Percentiles rank a stretch among this genome's conserved stretches.
phyloP scores from a whole-genome alignment of 2,888 invertebrate species.

The Lymantria monacha region DNA sequence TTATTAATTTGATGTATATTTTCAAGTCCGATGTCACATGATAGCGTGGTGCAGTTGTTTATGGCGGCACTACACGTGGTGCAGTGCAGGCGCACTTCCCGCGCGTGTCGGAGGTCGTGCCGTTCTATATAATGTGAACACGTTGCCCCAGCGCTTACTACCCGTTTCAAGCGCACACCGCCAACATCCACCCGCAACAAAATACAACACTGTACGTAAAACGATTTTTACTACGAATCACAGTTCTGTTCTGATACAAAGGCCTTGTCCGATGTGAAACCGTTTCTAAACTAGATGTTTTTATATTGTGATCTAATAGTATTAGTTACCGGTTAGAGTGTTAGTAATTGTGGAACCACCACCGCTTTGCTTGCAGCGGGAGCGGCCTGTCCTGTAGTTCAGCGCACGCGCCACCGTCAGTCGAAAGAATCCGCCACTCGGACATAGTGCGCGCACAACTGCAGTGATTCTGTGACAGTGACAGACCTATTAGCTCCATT shows the following conservation, averaged over 20 bases:
- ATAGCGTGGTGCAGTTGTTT: slow-evolving; percentile 13
- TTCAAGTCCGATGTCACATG: background rate
- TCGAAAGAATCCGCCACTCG: slow-evolving; percentile 56
- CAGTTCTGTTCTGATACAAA: slow-evolving; percentile 42
- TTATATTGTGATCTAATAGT: slow-evolving; percentile 50
- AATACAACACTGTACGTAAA: slow-evolving; percentile 59
- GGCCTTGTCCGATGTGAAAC: slow-evolving; percentile 33
- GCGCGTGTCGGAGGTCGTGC: slow-evolving; percentile 65
- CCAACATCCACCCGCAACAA: slow-evolving; percentile 57
- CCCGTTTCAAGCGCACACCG: slow-evolving; percentile 64
- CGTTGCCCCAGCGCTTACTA: slow-evolving; percentile 66
- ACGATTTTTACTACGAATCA: slow-evolving; percentile 32
- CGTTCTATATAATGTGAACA: slow-evolving; percentile 76
- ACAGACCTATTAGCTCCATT: slow-evolving; percentile 31
- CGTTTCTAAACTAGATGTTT: slow-evolving; percentile 18
- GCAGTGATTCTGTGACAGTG: slow-evolving; percentile 70
- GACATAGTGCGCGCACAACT: slow-evolving; percentile 52
- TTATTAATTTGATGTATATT: background rate
- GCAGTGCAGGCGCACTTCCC: slow-evolving; percentile 48
- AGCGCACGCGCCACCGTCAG: slow-evolving; percentile 42
- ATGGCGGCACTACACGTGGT: slow-evolving; percentile 39
- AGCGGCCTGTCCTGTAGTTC: slow-evolving; percentile 48
- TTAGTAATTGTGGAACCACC: slow-evolving; percentile 63
- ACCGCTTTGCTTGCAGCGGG: slow-evolving; percentile 68
- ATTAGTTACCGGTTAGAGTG: slow-evolving; percentile 18